Evolutionary conservation across 2,113 vertebrate species (phyloP).

Genomic region (Agapornis roseicollis): DNA sequence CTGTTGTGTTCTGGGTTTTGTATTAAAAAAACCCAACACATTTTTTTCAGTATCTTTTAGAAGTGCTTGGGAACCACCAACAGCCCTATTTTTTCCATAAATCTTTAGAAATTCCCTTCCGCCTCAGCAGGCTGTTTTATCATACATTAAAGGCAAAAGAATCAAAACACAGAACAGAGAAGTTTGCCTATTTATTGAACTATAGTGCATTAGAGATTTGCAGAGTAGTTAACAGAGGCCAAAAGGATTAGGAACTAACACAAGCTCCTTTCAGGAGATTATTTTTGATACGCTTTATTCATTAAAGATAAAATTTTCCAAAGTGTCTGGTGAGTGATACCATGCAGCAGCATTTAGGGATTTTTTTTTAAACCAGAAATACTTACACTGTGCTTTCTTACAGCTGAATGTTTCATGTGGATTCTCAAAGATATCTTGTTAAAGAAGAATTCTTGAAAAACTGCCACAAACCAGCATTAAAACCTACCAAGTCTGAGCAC

Average conservation of each 20-base stretch:
- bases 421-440: neutral
- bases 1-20: neutral
- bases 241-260: conserved; percentile 5
- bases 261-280: neutral
- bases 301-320: neutral
- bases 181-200: neutral
- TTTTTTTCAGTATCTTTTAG: neutral
- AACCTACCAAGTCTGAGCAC: neutral
- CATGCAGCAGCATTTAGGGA: neutral
- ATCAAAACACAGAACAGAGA: neutral
- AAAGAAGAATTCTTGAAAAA: conserved; percentile 5
- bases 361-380: neutral
- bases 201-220: neutral
- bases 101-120: neutral
- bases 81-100: neutral
- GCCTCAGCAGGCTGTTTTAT: neutral
- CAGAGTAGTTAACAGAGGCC: neutral
- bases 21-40: rapidly evolving
- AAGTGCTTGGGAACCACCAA: neutral
- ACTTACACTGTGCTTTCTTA: neutral
- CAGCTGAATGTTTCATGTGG: neutral
- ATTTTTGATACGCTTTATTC: neutral
- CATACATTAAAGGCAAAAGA: conserved; percentile 2
- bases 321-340: neutral
- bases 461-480: neutral